Base-by-base conservation (phyloP, 2,113 vertebrate species). In the Dromaius novaehollandiae region DNA sequence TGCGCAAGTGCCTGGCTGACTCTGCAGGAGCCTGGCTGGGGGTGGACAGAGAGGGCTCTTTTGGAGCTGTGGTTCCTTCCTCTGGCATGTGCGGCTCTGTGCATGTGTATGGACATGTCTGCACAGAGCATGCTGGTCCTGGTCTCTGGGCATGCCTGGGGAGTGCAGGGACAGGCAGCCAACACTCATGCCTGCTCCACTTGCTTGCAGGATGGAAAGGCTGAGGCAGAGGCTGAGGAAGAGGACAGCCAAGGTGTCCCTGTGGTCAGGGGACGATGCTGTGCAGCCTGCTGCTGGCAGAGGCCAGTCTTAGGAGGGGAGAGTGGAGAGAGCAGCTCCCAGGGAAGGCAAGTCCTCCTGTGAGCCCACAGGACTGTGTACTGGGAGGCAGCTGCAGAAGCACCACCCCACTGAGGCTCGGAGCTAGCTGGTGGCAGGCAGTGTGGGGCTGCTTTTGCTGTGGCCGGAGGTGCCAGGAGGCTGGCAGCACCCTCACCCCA, bases 271-370 rank as follows among this genome's bases (percentile, higher is more conserved):
- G 7, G 30, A 22, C 7, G 8, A 60, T 15, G 13, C 30, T 40
- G 34, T 34, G 53, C 30, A 77, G 22, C 32, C 55, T n/a, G 16
- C 55, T 77, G 44, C 32, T 60, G 25, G 74, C 6, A 16, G 46
- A 3, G 32, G 40, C 21, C 1, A 3, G 11, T 26, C 55, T 60
- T 2, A 1, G 13, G 32, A 60, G 44, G 15, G n/a, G 11, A n/a
- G 8, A 60, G 8, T 19, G 22, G 74, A 58, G 32, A 77, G 32
- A 77, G 11, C 25, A 60, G 32, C 22, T 60, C 11, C 32, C 14
- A 11, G 24, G 34, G 40, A 46, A 30, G 55, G 44, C 13, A 6
- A 36, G 17, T 36, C 34, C 44, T 36, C 32, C 44, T 60, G 17
- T 14, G 16, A 56, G 55, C 55, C 28, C 55, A 30, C 55, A 56